phyloP scores from a whole-genome alignment of 2,888 invertebrate genomes.

The Onthophagus sagittarius region DNA sequence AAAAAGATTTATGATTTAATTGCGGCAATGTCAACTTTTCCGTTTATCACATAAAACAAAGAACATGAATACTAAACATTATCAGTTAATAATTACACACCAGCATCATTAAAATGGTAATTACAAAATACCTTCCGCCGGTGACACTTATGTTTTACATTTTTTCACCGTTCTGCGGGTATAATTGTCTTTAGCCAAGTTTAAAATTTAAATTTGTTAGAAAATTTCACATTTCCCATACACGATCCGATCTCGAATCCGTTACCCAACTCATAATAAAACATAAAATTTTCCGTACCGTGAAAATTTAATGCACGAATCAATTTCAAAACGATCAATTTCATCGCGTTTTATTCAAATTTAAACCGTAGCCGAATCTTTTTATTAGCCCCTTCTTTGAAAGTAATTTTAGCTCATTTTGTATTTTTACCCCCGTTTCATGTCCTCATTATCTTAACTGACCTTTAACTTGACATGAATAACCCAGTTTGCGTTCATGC shows the following conservation, averaged over 20 bases:
- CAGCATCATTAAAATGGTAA: background rate
- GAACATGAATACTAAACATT: background rate
- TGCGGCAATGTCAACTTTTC: background rate
- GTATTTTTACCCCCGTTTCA: background rate
- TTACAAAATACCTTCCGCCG: background rate
- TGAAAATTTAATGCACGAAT: background rate
- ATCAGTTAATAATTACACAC: background rate
- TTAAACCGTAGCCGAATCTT: background rate
- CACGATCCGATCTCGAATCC: too few species aligned
- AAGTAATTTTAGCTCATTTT: background rate
- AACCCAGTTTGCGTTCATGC: background rate
- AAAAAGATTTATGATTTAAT: too few species aligned
- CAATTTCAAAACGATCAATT: background rate
- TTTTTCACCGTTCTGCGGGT: background rate
- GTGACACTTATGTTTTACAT: background rate
- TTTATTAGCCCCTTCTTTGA: slow-evolving; percentile 3
- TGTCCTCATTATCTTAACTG: background rate
- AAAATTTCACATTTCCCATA: too few species aligned
- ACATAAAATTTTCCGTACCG: background rate
- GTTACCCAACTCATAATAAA: background rate
- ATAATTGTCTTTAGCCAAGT: background rate
- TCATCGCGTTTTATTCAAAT: background rate
- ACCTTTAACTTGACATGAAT: background rate
- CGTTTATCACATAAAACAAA: background rate
- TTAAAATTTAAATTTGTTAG: too few species aligned